phyloP scores from a whole-genome alignment of 2,888 invertebrate species.

The Mystacides longicornis region DNA sequence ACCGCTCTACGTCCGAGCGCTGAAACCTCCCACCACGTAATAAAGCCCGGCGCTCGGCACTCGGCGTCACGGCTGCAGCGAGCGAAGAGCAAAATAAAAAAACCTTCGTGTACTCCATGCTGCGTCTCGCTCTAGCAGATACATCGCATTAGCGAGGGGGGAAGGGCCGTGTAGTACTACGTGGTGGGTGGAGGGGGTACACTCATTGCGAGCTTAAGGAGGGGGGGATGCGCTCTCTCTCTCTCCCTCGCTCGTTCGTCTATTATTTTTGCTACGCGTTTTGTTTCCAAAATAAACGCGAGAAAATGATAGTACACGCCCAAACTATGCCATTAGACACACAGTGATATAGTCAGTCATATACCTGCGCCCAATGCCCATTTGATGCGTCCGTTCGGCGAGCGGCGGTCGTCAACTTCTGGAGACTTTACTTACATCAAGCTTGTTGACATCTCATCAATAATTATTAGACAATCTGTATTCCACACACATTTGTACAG shows the following conservation, averaged over 20 bases:
- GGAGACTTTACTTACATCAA: neutral
- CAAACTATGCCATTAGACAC: constrained; percentile 23
- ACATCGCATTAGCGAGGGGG: constrained; percentile 8
- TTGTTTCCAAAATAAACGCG: constrained; percentile 23
- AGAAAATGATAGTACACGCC: constrained; percentile 23
- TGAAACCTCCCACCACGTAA: constrained; percentile 29
- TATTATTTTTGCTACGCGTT: constrained; percentile 24
- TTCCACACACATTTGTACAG: no score
- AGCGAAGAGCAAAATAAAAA: constrained; percentile 22
- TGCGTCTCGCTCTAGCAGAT: constrained; percentile 19
- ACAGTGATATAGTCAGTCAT: constrained; percentile 26
- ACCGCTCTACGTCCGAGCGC: constrained; percentile 17
- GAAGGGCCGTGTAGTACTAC: constrained; percentile 3
- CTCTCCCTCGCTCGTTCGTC: constrained; percentile 24
- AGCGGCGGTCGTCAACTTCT: neutral
- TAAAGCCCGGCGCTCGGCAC: constrained; percentile 33
- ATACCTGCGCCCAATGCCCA: constrained; percentile 20
- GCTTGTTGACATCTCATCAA: constrained; percentile 27
- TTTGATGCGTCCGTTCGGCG: constrained; percentile 22
- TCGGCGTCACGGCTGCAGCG: constrained; percentile 24
- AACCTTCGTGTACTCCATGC: constrained; percentile 16
- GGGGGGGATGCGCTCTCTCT: constrained; percentile 24
- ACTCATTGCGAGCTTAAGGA: constrained; percentile 6
- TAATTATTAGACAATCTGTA: no score
- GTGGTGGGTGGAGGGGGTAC: constrained; percentile 4